phyloP scores from a whole-genome alignment of 2,113 vertebrate species.

The Microtus ochrogaster region DNA sequence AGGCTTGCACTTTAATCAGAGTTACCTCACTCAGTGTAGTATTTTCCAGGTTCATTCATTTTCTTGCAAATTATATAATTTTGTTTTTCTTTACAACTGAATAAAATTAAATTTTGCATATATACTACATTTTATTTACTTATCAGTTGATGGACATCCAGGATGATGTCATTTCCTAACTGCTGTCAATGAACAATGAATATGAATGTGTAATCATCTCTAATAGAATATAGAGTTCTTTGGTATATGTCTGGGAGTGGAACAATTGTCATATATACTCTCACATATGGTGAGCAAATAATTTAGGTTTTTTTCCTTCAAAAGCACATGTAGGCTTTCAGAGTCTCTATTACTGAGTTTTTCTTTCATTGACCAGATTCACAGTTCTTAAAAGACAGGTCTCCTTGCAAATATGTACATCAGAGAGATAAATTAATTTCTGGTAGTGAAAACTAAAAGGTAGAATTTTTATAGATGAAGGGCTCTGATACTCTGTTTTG shows the following conservation, averaged over 20 bases:
- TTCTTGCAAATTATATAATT: background rate
- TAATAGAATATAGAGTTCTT: background rate
- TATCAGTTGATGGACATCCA: too few relatives aligned
- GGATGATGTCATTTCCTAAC: too few relatives aligned
- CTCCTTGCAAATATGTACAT: background rate
- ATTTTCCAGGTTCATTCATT: background rate
- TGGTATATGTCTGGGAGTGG: background rate
- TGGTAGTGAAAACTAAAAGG: background rate
- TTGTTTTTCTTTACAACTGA: background rate
- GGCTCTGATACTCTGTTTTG: background rate
- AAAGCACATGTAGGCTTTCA: background rate
- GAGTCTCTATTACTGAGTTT: background rate
- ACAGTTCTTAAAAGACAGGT: background rate
- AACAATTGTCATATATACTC: background rate
- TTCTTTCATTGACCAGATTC: background rate
- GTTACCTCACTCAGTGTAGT: background rate
- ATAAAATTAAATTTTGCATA: background rate
- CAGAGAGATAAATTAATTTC: background rate
- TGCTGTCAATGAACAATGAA: too few relatives aligned
- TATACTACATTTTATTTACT: background rate
- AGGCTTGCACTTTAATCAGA: too few relatives aligned
- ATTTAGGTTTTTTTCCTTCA: background rate
- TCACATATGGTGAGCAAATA: background rate
- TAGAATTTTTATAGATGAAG: background rate
- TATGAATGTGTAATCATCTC: background rate